Percentiles rank a stretch among this genome's conserved stretches.
Evolutionary conservation across 2,888 invertebrate species (phyloP).

Genomic region (Sinotaia quadrata): DNA sequence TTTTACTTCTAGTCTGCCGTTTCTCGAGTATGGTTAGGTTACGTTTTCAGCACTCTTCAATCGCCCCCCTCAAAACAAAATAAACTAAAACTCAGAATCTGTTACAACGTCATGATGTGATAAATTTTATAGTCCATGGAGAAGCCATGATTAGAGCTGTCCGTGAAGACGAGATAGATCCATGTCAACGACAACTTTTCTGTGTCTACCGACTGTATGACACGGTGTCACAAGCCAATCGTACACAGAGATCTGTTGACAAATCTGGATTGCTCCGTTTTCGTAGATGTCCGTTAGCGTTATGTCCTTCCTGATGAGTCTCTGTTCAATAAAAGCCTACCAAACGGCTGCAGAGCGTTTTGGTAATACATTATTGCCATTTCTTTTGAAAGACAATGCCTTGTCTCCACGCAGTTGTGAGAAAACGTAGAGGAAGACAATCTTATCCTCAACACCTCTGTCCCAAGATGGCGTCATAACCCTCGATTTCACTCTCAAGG

Average conservation of each 20-base stretch:
- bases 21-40: too few relatives aligned
- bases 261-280: slow-evolving; percentile 20
- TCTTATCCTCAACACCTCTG: neutral
- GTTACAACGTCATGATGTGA: slow-evolving; percentile 11
- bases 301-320: slow-evolving; percentile 22
- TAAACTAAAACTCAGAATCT: slow-evolving; percentile 2
- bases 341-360: slow-evolving; percentile 19
- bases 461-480: slow-evolving; percentile 28
- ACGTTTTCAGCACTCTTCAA: neutral
- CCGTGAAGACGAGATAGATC: slow-evolving; percentile 1
- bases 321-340: slow-evolving; percentile 12
- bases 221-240: neutral
- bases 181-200: slow-evolving; percentile 9
- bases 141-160: slow-evolving; percentile 17
- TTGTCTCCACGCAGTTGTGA: slow-evolving; percentile 22
- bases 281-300: slow-evolving; percentile 5
- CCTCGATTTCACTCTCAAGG: slow-evolving; percentile 22
- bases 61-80: slow-evolving; percentile 16
- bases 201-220: neutral
- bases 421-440: slow-evolving; percentile 22
- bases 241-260: slow-evolving; percentile 1
- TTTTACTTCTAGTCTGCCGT: too few relatives aligned
- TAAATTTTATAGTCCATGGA: slow-evolving; percentile 14
- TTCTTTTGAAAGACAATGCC: slow-evolving; percentile 16
- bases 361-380: slow-evolving; percentile 24